Evolutionary conservation across 2,797 vertebrate species (phyloP).

Genomic region (Thripadectes ignobilis): DNA sequence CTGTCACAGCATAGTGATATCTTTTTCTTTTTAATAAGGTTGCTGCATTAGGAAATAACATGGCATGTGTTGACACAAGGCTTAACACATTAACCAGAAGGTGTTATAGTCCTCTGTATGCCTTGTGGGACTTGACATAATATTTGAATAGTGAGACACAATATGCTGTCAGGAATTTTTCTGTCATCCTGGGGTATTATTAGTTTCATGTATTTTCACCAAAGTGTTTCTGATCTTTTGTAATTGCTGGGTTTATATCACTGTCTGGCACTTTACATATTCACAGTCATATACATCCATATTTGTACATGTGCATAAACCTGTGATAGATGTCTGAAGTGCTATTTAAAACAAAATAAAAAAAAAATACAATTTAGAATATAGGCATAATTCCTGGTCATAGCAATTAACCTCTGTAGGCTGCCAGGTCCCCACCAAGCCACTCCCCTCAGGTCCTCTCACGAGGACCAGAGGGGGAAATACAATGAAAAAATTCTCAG

Average conservation of each 20-base stretch:
- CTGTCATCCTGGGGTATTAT: not conserved
- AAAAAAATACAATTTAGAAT: not conserved
- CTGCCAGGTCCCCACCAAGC: not conserved
- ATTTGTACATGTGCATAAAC: not conserved
- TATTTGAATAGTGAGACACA: not conserved
- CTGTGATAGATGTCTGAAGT: not conserved
- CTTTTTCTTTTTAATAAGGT: not conserved
- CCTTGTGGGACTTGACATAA: not conserved
- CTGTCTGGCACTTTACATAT: not conserved
- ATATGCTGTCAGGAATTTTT: not conserved
- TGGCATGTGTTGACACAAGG: not conserved
- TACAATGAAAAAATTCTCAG: not conserved
- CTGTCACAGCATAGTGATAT: not conserved
- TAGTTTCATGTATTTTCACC: not conserved
- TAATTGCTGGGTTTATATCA: not conserved
- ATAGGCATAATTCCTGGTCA: not conserved
- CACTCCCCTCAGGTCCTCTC: not conserved
- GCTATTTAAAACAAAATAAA: not conserved
- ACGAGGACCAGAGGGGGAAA: not conserved
- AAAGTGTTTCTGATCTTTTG: not conserved
- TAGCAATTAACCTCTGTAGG: not conserved
- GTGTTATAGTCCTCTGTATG: not conserved
- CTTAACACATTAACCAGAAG: slow-evolving; percentile 25
- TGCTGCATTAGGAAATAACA: not conserved
- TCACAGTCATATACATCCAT: not conserved